These are phyloP conservation scores for Chaenogobius annularis DNA, from an alignment of 2,113 vertebrate genomes.

Conservation along the genomic window DNA sequence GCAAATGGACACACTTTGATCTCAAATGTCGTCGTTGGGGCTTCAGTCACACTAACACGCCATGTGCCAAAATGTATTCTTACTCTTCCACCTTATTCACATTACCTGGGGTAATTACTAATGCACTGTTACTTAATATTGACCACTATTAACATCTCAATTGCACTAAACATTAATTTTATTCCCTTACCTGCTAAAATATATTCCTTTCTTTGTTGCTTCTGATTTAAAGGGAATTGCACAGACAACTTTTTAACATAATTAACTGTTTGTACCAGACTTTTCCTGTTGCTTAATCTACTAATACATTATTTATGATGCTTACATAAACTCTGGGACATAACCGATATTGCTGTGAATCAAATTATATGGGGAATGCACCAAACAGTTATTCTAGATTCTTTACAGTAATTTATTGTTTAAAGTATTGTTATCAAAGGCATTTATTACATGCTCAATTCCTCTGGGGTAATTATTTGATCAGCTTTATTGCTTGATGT, in stretches of 20 bases:
- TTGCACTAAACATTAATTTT: not conserved
- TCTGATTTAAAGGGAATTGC: not conserved
- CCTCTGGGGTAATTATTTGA: not conserved
- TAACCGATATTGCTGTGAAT: conserved; percentile 1
- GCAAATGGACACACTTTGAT: not conserved
- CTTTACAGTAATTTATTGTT: not conserved
- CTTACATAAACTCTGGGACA: not conserved
- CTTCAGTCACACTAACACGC: not conserved
- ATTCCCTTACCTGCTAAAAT: not conserved
- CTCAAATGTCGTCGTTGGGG: not conserved
- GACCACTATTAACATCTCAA: not conserved
- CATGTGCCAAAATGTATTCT: not conserved
- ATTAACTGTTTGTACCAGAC: not conserved
- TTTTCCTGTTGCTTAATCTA: not conserved
- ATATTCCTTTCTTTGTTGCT: not conserved
- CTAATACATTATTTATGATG: not conserved
- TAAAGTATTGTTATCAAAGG: not conserved
- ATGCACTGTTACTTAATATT: too few species aligned
- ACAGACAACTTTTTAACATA: not conserved
- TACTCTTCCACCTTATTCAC: not conserved
- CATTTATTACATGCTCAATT: not conserved
- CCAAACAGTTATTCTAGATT: not conserved
- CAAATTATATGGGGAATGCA: not conserved
- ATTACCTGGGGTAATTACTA: not conserved
- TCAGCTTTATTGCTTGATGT: not conserved